phyloP scores from a whole-genome alignment of 35 echinoderm and acorn worm genomes.

The Diadema setosum region DNA sequence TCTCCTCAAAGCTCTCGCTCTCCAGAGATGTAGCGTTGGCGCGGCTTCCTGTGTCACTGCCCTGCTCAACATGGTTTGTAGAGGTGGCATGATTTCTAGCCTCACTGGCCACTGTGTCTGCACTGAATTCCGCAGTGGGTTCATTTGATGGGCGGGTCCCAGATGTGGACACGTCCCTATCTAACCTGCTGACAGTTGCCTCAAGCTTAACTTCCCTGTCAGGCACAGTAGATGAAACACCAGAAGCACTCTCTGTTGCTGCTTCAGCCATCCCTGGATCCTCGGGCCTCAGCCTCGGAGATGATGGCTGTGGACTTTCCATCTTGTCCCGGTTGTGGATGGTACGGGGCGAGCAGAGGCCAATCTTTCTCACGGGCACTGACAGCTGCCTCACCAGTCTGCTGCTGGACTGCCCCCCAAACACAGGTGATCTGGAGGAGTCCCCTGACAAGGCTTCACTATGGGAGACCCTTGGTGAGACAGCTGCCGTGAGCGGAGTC shows the following conservation, averaged over 20 bases:
- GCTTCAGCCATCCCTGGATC: neutral
- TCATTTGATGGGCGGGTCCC: neutral
- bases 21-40: too few species aligned
- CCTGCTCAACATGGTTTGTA: neutral
- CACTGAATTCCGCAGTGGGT: neutral
- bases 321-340: neutral
- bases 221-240: neutral
- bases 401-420: neutral
- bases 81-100: neutral
- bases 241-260: neutral
- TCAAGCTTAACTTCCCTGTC: neutral
- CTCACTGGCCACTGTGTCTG: neutral
- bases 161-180: too few species aligned
- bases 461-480: neutral
- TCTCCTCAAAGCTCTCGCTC: neutral
- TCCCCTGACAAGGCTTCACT: neutral
- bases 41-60: neutral
- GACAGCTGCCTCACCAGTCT: neutral
- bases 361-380: neutral
- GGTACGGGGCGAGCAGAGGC: neutral
- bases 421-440: neutral
- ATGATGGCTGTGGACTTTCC: constrained; percentile 10
- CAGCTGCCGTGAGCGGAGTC: neutral
- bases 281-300: neutral
- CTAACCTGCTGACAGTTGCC: neutral